Conservation (phyloP, 2,888 invertebrate genomes). For the Amiota communis region DNA sequence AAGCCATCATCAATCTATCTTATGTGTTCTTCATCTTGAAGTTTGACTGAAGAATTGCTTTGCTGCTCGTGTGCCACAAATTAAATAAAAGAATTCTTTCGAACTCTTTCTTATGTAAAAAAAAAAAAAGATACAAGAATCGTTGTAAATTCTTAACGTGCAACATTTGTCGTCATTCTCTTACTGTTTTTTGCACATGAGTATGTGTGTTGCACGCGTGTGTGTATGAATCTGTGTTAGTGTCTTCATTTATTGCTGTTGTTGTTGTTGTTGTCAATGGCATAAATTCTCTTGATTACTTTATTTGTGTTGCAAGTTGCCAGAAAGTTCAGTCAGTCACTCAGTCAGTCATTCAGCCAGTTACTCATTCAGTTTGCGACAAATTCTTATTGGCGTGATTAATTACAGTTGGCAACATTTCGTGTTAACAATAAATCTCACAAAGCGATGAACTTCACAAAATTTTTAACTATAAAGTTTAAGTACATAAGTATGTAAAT, state of each 20-base stretch:
- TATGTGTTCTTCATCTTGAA: no score
- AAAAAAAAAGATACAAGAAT: not conserved
- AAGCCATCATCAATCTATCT: no score
- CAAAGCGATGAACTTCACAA: no score
- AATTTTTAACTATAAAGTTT: no score
- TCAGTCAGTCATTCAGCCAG: not conserved
- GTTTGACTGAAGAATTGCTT: no score
- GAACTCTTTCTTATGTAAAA: not conserved
- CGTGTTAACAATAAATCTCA: no score
- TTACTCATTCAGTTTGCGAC: not conserved
- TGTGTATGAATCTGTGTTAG: constrained; percentile 5
- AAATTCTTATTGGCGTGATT: constrained; percentile 27
- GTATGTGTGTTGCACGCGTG: constrained; percentile 11
- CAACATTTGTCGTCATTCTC: not conserved
- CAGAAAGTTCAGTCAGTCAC: not conserved
- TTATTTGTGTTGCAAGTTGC: constrained; percentile 1
- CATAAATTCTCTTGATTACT: constrained; percentile 16
- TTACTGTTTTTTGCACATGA: constrained; percentile 25
- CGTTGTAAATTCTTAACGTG: constrained; percentile 14
- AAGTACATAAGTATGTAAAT: no score
- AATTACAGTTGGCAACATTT: constrained; percentile 13
- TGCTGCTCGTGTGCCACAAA: no score
- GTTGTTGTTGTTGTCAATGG: constrained; percentile 16
- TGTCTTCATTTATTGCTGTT: constrained; percentile 23
- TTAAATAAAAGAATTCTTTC: no score